These are phyloP conservation scores for Rhinella marina DNA, from an alignment of 2,797 vertebrate species.

Conservation along the genomic window DNA sequence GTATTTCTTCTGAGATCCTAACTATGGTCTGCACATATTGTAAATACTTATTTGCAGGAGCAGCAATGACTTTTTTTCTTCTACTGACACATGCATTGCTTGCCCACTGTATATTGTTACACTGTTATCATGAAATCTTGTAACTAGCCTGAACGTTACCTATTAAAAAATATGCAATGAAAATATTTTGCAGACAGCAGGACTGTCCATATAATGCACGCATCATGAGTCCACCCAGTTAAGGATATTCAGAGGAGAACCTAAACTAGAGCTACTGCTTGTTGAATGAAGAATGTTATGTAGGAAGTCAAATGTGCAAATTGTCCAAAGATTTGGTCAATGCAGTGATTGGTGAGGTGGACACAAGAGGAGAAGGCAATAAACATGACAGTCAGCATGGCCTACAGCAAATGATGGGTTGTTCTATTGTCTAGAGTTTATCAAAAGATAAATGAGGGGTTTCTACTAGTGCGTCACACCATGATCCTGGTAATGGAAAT, in stretches of 20 bases:
- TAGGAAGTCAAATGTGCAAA: not conserved
- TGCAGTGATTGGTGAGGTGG: not conserved
- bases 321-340: not conserved
- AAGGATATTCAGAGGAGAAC: not conserved
- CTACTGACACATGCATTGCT: slow-evolving; percentile 14
- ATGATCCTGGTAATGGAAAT: not conserved
- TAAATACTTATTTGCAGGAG: slow-evolving; percentile 35
- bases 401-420: not conserved
- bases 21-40: slow-evolving; percentile 46
- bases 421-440: not conserved
- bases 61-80: slow-evolving; percentile 9
- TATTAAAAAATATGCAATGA: slow-evolving; percentile 23
- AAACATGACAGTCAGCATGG: not conserved
- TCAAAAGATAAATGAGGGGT: not conserved
- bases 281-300: not conserved
- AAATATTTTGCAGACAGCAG: slow-evolving; percentile 24
- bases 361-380: not conserved
- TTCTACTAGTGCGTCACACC: not conserved
- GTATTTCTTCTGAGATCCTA: not conserved
- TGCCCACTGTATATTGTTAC: not conserved
- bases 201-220: not conserved
- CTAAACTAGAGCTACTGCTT: not conserved
- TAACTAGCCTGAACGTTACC: slow-evolving; percentile 26
- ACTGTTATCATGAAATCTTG: slow-evolving; percentile 21
- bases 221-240: not conserved